Base-by-base conservation (phyloP, 1,140 invertebrate genomes). In the Trichonephila clavata region DNA sequence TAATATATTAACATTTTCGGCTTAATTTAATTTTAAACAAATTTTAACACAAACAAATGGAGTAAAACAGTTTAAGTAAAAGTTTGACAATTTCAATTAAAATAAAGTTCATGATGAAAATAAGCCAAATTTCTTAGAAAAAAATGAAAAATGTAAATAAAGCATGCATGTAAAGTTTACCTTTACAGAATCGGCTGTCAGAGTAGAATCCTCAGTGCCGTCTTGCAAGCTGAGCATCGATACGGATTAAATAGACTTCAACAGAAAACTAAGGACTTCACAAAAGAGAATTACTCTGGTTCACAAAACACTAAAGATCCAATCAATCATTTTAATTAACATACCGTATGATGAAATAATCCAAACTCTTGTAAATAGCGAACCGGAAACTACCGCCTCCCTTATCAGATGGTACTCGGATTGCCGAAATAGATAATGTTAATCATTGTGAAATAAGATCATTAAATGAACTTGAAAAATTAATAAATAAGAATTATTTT, bases 331-430 rank as follows among this genome's bases (percentile, higher is more conserved):
- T 71, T 86, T 83, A 57, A 68, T 32, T 24, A 43, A 39, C 20
- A 81, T 16, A 86, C 24, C 57, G 87, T 21, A 20, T 13, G 21
- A 87, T 24, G 59, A 90, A 81, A 90, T 63, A 90, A 60, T 60
- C 24, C 27, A 20, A 80, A n/a, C n/a, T n/a, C 27, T 20, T 65
- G 77, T 27, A 57, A 93, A 71, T 61, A 65, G 43, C 59, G 86
- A 93, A 93, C 92, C 92, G 86, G 92, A 93, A 93, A 93, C 92
- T 93, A 87, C 92, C 92, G 92, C 92, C 92, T 90, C 92, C 92
- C 83, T 77, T 86, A 86, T 92, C 91, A 86, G 81, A 84, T 92
- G 90, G 27, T 92, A 57, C n/a, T 63, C 14, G n/a, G 86, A 87
- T 87, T 87, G 86, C 86, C 86, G 86, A 87, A 87, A 39, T 59